A percentile compares a stretch with the other conserved stretches of the same genome.
These are phyloP conservation scores for Thymelicus sylvestris DNA, from an alignment of 2,888 invertebrate genomes.

Conservation along the genomic window DNA sequence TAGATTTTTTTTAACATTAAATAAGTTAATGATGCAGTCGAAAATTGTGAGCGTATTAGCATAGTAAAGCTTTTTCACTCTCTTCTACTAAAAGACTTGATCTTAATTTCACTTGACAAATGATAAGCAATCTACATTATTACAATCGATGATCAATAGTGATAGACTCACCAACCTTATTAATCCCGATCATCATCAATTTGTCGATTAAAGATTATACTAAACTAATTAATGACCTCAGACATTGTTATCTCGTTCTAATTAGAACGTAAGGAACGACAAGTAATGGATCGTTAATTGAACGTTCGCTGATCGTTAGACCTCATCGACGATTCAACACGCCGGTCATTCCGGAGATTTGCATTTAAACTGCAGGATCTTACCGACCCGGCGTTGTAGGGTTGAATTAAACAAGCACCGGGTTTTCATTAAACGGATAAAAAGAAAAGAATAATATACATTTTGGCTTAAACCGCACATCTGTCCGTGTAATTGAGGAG, in stretches of 20 bases:
- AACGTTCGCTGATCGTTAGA: slow-evolving; percentile 27
- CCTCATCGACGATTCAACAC: slow-evolving; percentile 25
- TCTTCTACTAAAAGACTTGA: too few relatives aligned
- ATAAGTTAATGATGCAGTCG: too few relatives aligned
- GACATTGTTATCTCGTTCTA: not conserved
- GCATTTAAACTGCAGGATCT: slow-evolving; percentile 29
- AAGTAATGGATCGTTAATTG: slow-evolving; percentile 21
- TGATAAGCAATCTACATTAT: too few relatives aligned
- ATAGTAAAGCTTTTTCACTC: too few relatives aligned
- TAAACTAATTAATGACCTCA: not conserved
- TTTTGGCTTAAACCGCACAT: not conserved
- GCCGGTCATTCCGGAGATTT: slow-evolving; percentile 29
- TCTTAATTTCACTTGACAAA: too few relatives aligned
- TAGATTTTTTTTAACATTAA: too few relatives aligned
- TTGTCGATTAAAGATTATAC: too few relatives aligned
- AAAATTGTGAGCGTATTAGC: too few relatives aligned
- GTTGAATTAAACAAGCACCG: slow-evolving; percentile 16
- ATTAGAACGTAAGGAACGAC: slow-evolving; percentile 2
- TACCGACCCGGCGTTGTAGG: slow-evolving; percentile 7
- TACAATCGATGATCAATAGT: too few relatives aligned
- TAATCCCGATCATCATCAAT: too few relatives aligned
- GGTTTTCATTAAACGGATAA: slow-evolving; percentile 6
- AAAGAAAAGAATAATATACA: not conserved
- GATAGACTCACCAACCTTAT: too few relatives aligned
- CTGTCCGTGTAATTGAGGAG: too few relatives aligned